Conservation (phyloP, 2,888 invertebrate species). For the Sceliomorpha sp. region DNA sequence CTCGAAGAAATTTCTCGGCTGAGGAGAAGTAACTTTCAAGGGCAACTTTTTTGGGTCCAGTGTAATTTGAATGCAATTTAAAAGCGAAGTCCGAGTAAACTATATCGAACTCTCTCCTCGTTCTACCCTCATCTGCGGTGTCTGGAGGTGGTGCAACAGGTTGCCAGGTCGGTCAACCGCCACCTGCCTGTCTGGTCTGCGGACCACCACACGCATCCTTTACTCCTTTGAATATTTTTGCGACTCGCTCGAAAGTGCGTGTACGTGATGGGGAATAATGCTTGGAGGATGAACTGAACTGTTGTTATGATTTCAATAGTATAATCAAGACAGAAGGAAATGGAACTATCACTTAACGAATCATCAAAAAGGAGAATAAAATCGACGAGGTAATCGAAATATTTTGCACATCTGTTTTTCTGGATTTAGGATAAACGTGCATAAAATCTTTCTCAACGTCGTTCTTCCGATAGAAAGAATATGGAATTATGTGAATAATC, state of each 20-base stretch:
- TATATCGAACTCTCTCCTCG: slow-evolving; percentile 30
- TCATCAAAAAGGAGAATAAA: too few species aligned
- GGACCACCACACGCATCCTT: slow-evolving; percentile 57
- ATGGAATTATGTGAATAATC: too few species aligned
- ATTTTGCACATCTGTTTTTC: too few species aligned
- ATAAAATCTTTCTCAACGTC: too few species aligned
- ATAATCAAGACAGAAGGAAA: too few species aligned
- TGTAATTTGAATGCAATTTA: slow-evolving; percentile 48
- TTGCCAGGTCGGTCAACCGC: slow-evolving; percentile 73
- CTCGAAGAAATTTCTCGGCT: too few species aligned
- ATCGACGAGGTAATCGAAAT: too few species aligned
- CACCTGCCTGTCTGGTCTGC: slow-evolving; percentile 71
- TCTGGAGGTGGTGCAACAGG: slow-evolving; percentile 67
- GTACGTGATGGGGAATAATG: slow-evolving; percentile 29
- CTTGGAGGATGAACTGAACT: too few species aligned
- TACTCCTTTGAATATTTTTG: slow-evolving; percentile 36
- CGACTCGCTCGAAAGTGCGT: slow-evolving; percentile 16
- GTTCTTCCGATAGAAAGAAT: too few species aligned
- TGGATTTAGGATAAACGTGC: too few species aligned
- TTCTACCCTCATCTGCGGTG: slow-evolving; percentile 53
- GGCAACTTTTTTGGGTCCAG: slow-evolving; percentile 1
- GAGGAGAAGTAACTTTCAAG: slow-evolving; percentile 24
- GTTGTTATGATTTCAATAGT: too few species aligned
- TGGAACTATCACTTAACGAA: too few species aligned
- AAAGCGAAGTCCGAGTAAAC: slow-evolving; percentile 37